Evolutionary conservation across 2,797 vertebrate species (phyloP), one percentile per base, ranked within the genome.

Genomic region (Mallotus villosus): DNA sequence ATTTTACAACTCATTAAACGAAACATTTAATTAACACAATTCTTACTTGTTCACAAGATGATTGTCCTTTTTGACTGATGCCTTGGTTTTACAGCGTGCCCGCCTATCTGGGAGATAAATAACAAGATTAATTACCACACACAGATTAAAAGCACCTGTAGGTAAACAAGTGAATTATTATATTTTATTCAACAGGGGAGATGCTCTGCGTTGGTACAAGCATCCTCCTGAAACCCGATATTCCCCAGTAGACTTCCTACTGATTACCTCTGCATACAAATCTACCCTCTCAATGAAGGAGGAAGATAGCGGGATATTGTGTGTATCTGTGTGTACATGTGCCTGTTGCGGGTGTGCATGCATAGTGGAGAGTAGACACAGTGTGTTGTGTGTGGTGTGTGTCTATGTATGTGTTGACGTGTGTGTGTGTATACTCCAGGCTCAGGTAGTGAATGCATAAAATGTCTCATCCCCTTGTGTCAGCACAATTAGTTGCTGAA

Each of bases 401-500:
- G n/a, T 58, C 25, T 55, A 21, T 58, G 67, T 65, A 34, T 49
- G 22, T 65, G 60, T 53, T 41, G 55, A 16, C 57, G 27, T 70
- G 51, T 71, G 78, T 78, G 74, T 78, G 69, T 83, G 72, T 79
- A 85, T 81, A 83, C 75, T 77, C 90, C 94, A 94, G 94, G 95
- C 93, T 94, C 92, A 91, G 91, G 94, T 94, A 93, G 94, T 93
- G 94, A 93, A 95, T 95, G 93, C 95, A 95, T 96, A 95, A 96
- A 96, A 94, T 93, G 91, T 82, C 90, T 91, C 85, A 83, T 83
- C 95, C 96, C 95, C 95, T 91, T 90, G 95, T 93, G 96, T 96
- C 93, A 92, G 94, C 94, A 95, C 96, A 98, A 98, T 98, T 97
- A 97, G 94, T 94, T 92, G 94, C 95, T 96, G 96, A 98, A 97